Percentiles rank a stretch among this genome's conserved stretches.
phyloP scores from a whole-genome alignment of 1,140 invertebrate species.

The Ostrea edulis region DNA sequence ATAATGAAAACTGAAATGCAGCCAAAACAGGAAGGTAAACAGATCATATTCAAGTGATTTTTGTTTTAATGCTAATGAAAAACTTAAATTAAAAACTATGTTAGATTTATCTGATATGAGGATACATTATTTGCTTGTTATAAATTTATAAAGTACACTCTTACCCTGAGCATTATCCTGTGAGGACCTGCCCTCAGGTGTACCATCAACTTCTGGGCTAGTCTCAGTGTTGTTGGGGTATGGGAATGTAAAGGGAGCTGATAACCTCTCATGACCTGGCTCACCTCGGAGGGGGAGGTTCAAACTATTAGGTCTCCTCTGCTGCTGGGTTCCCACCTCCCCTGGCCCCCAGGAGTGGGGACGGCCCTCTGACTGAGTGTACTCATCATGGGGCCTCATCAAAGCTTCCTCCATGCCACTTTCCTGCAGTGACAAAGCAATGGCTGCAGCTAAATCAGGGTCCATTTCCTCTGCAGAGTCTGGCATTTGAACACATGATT shows the following conservation, averaged over 20 bases:
- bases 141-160: not conserved
- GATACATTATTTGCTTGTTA: not conserved
- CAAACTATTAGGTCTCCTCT: slow-evolving; percentile 74
- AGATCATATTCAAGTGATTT: too few relatives aligned
- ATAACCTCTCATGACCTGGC: slow-evolving; percentile 53
- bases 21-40: too few relatives aligned
- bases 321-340: slow-evolving; percentile 58
- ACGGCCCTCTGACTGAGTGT: not conserved
- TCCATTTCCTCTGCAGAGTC: slow-evolving; percentile 25
- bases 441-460: slow-evolving; percentile 8
- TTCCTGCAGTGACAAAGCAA: slow-evolving; percentile 35
- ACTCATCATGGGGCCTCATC: not conserved
- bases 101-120: too few relatives aligned
- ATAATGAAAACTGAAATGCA: too few relatives aligned
- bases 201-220: not conserved
- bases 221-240: slow-evolving; percentile 19
- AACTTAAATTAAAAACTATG: too few relatives aligned
- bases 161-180: not conserved
- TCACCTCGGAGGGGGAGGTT: slow-evolving; percentile 72
- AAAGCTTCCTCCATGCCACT: not conserved
- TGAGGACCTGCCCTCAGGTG: slow-evolving; percentile 9
- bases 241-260: slow-evolving; percentile 55
- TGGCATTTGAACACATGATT: not conserved
- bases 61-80: too few relatives aligned
- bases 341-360: slow-evolving; percentile 67